phyloP scores from a whole-genome alignment of 2,113 vertebrate genomes.

The Theristicus caerulescens region DNA sequence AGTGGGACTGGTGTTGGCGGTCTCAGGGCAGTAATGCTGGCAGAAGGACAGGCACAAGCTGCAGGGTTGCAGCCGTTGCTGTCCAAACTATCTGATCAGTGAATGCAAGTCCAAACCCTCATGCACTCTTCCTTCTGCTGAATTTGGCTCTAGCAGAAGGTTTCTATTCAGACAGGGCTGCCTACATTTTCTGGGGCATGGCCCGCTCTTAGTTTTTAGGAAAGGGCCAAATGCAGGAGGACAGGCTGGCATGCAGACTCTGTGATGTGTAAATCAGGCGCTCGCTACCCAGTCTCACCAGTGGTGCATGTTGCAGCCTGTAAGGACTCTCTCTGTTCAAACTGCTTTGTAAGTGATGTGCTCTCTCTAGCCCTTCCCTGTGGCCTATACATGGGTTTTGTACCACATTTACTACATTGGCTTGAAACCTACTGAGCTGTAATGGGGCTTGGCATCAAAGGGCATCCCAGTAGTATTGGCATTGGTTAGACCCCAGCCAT shows the following conservation, averaged over 20 bases:
- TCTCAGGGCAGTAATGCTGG: background rate
- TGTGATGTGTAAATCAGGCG: background rate
- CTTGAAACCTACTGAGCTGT: background rate
- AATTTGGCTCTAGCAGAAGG: background rate
- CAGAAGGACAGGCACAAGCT: background rate
- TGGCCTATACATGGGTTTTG: background rate
- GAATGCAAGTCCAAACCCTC: background rate
- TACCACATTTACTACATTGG: background rate
- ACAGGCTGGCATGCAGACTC: background rate
- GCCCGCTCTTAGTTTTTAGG: background rate
- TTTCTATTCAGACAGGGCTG: background rate
- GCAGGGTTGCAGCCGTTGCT: background rate
- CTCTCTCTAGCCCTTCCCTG: background rate
- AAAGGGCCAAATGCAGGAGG: background rate
- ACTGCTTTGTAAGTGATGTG: background rate
- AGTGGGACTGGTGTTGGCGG: accelerated
- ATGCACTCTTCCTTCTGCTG: background rate
- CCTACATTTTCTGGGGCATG: background rate
- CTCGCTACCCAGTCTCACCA: background rate
- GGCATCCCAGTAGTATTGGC: background rate
- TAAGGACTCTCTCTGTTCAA: background rate
- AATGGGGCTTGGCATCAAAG: background rate
- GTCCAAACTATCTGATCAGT: background rate
- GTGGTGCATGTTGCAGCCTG: background rate
- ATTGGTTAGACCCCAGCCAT: background rate